Base-by-base conservation (phyloP, 2,888 invertebrate species). In the Apamea crenata region DNA sequence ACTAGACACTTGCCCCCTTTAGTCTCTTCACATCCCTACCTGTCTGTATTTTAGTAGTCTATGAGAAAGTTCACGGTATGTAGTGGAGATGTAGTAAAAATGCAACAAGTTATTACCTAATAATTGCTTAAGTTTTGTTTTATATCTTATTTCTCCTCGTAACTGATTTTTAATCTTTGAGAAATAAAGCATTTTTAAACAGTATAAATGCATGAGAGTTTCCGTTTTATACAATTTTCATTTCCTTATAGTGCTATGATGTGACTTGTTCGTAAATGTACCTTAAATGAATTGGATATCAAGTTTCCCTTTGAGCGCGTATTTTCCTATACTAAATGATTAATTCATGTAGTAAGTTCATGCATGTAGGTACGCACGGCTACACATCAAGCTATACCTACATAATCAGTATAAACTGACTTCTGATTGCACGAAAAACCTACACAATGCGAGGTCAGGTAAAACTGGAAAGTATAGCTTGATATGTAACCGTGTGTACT, bases 261-360 rank as follows among this genome's bases (percentile, higher is more conserved):
- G 53, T 56, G 8, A 66, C 14, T 65, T 18, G 25, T 8, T 65
- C n/a, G 0, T 53, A 18, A 29, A 63, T 12, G n/a, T 36, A 14
- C 47, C 29, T 66, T 47, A 29, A 67, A 29, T 36, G 25, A 36
- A 59, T 66, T 77, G 32, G 2, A 44, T 67, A 40, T 65, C 29
- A 71, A 53, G 78, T 83, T 66, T 66, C 50, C 61, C 53, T 66
- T 72, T 32, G 36, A 68, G 8, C 32, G 32, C 6, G 53, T 74
- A 74, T 82, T 74, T 82, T 53, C 70, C 74, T 69, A 36, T 69
- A 59, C 25, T 44, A 56, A 79, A 79, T 86, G 74, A 56, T 66
- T 69, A 61, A 80, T 80, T 73, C 66, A 80, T 70, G 40, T 56
- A 63, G 69, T 74, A 53, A 32, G 40, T 71, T 63, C n/a, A 67